Percentiles rank a stretch among this genome's conserved stretches.
Evolutionary conservation across 2,797 vertebrate genomes (phyloP).

Genomic region (Phylloscopus collybita): DNA sequence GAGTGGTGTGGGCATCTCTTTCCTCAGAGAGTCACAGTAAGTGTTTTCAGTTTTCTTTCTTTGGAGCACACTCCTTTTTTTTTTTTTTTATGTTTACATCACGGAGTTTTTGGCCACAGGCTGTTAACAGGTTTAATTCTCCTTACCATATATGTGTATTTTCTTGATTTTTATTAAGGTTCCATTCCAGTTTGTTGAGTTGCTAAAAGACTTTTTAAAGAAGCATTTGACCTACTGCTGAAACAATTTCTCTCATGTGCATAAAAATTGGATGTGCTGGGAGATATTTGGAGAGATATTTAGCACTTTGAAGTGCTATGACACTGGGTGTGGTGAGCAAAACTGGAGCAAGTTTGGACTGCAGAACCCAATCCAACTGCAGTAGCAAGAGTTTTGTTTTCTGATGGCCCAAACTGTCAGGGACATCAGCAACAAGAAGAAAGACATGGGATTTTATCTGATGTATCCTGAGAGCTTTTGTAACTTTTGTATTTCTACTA

Average conservation of each 20-base stretch:
- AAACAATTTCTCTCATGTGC: background rate
- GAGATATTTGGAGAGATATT: background rate
- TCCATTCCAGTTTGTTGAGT: background rate
- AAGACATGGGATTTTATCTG: background rate
- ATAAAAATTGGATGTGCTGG: too few species aligned
- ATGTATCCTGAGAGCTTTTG: background rate
- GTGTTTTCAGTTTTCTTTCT: background rate
- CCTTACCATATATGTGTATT: background rate
- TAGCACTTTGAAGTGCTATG: background rate
- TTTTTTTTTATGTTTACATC: background rate
- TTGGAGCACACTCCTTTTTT: background rate
- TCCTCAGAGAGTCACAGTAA: background rate
- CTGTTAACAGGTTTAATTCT: background rate
- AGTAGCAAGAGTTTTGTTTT: background rate
- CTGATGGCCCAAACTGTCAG: background rate
- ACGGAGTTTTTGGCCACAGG: background rate
- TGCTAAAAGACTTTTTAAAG: background rate
- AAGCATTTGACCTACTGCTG: background rate
- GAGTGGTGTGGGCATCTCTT: background rate
- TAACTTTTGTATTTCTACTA: background rate
- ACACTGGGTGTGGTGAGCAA: background rate
- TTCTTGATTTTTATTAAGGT: background rate
- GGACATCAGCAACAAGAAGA: background rate
- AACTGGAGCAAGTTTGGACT: background rate
- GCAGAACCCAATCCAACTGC: background rate